Base-by-base conservation (phyloP, 2,888 invertebrate species). In the Hirtodrosophila alboralis region DNA sequence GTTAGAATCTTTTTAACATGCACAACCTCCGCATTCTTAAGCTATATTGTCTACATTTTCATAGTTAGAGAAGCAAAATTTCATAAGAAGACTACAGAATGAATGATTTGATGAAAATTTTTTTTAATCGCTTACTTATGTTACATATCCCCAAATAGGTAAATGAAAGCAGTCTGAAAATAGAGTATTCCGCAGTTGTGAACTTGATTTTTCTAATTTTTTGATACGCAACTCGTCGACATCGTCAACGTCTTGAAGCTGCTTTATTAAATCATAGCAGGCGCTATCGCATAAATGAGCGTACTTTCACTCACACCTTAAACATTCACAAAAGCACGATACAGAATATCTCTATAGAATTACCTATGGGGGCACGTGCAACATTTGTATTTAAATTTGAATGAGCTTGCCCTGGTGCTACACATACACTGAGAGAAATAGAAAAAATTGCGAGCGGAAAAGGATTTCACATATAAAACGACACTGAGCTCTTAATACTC, bases 341-440 rank as follows among this genome's bases (percentile, higher is more conserved):
- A 28, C 8, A 31, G 14, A 43, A 52, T 38, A 48, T 58, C 33
- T 59, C 54, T 53, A 44, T 48, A 60, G 53, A 64, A 58, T 60
- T 72, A 83, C 73, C 76, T 60, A 59, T 61, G 59, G 58, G 59
- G 60, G 60, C 59, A 83, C 86, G 86, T 83, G 86, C 80, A 69
- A 69, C 76, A 84, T 84, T 85, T 83, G 86, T 79, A 80, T 85
- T 85, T 85, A 85, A 85, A 79, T 85, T 84, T 85, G 66, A 81
- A 80, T 78, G 84, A 65, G 61, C 73, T 37, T 49, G 57, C 41
- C 66, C 47, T 44, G 52, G 41, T 59, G 30, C 34, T 12, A 30
- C 28, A 57, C 14, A 44, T 27, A 31, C 7, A 27, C 18, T 23
- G 28, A 21, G 7, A 31, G 6, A 12, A 23, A 10, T 5, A 27